phyloP scores from a whole-genome alignment of 1,140 invertebrate species.

The Sitobion miscanthi region DNA sequence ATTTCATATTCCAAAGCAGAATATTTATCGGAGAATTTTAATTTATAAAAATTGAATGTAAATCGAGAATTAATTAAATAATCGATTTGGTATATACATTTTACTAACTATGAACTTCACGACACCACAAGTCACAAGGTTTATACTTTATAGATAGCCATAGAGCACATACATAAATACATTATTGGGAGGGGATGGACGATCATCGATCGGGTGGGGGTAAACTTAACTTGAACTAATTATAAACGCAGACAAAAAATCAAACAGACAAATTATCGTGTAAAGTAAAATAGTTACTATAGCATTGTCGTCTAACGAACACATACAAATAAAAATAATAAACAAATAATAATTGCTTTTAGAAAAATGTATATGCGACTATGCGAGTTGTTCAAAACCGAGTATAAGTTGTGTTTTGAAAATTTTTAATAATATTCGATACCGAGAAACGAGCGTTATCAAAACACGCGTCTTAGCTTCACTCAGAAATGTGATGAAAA shows the following conservation, averaged over 20 bases:
- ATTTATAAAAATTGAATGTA: too few relatives aligned
- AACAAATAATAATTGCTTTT: too few relatives aligned
- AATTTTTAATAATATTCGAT: neutral
- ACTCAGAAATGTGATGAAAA: neutral
- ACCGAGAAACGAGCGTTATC: neutral
- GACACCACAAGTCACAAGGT: neutral
- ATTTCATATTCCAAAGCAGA: too few relatives aligned
- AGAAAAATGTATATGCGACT: neutral
- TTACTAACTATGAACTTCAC: neutral
- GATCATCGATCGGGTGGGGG: neutral
- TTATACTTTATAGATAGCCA: neutral
- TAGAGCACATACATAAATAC: neutral
- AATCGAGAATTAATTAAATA: too few relatives aligned
- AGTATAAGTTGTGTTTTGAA: neutral
- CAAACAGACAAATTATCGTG: neutral
- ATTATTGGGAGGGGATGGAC: neutral
- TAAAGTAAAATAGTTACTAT: neutral
- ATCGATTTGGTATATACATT: neutral
- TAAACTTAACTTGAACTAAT: neutral
- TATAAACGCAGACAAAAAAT: neutral
- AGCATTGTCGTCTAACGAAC: neutral
- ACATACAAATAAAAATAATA: neutral
- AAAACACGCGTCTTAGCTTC: neutral
- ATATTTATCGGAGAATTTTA: too few relatives aligned
- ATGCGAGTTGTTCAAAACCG: neutral